These are phyloP conservation scores for Diceros bicornis DNA, from an alignment of 2,797 vertebrate species.

Conservation along the genomic window DNA sequence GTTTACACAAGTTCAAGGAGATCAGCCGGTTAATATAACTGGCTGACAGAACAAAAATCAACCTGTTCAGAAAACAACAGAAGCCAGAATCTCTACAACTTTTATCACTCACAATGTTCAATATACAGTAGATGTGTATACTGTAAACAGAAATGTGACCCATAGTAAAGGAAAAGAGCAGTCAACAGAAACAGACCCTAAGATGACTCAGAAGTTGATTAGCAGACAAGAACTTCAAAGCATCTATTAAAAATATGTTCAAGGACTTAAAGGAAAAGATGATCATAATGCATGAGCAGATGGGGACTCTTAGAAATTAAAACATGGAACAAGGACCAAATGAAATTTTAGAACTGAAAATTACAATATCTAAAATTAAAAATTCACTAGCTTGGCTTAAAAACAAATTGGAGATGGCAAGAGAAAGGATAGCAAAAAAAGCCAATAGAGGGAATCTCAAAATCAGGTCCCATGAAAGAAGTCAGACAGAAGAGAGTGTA, in stretches of 20 bases:
- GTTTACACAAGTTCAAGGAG: background rate
- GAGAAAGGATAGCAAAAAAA: background rate
- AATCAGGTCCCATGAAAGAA: background rate
- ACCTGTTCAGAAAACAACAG: background rate
- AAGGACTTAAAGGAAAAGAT: background rate
- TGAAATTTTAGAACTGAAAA: background rate
- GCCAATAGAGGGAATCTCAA: background rate
- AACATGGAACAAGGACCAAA: background rate
- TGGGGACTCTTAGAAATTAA: background rate
- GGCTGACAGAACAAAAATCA: background rate
- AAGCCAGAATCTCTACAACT: background rate
- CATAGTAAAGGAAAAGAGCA: background rate
- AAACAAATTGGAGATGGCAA: background rate
- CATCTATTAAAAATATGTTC: background rate
- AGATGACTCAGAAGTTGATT: background rate
- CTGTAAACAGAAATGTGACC: background rate
- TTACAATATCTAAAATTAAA: background rate
- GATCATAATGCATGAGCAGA: background rate
- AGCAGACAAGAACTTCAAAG: background rate
- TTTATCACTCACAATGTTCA: background rate
- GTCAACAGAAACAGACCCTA: background rate
- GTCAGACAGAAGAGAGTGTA: background rate
- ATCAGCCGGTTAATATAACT: background rate
- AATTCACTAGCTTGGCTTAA: conserved; percentile 26
- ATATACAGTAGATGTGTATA: background rate